These are phyloP conservation scores for Hyles lineata DNA, from an alignment of 2,888 invertebrate genomes.

Conservation along the genomic window DNA sequence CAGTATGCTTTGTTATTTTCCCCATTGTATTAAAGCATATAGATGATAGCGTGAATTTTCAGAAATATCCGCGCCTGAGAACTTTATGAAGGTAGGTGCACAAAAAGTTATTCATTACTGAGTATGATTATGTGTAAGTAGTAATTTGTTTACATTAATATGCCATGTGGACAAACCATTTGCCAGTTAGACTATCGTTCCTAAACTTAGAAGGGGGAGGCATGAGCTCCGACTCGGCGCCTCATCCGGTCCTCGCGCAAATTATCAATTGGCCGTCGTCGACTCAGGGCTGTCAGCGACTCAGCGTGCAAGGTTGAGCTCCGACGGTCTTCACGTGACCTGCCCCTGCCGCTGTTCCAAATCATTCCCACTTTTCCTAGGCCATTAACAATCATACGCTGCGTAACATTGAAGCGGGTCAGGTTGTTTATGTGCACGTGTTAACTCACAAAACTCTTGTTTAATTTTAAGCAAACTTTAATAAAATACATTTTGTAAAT, in stretches of 20 bases:
- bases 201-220: constrained; percentile 77
- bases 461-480: background rate
- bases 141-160: constrained; percentile 18
- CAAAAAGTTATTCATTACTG: background rate
- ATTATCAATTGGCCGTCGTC: constrained; percentile 78
- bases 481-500: background rate
- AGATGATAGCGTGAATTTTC: background rate
- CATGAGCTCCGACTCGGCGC: constrained; percentile 68
- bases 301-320: constrained; percentile 65
- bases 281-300: constrained; percentile 70
- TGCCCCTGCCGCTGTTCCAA: constrained; percentile 49
- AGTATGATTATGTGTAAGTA: background rate
- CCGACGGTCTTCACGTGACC: constrained; percentile 59
- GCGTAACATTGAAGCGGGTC: constrained; percentile 20
- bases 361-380: constrained; percentile 32
- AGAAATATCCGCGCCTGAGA: background rate
- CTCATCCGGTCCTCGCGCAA: constrained; percentile 80
- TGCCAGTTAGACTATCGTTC: constrained; percentile 62
- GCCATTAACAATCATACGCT: constrained; percentile 27
- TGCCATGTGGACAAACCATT: constrained; percentile 50
- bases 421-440: constrained; percentile 2
- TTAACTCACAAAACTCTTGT: background rate
- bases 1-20: no score
- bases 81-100: background rate
- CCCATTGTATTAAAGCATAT: background rate